Conservation (phyloP, 2,888 invertebrate genomes). For the Drosophila hamatofila region DNA sequence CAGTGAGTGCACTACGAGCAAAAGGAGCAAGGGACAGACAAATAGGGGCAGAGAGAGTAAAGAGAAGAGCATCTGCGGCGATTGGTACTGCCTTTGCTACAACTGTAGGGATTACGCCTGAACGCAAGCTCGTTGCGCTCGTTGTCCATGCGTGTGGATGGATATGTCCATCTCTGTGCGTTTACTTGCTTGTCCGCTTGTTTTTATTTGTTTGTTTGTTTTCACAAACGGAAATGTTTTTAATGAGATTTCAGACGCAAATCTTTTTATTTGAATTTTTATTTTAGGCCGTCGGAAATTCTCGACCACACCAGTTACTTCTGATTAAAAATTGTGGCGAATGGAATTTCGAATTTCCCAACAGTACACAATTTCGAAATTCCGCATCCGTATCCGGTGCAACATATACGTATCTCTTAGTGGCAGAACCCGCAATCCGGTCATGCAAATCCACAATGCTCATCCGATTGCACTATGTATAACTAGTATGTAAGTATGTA, state of each 20-base stretch:
- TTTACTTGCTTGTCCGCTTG: conserved; percentile 37
- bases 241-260: conserved; percentile 72
- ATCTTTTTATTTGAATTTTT: conserved; percentile 74
- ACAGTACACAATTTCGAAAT: conserved; percentile 67
- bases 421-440: conserved; percentile 31
- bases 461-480: conserved; percentile 16
- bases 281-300: conserved; percentile 73
- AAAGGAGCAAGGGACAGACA: not conserved
- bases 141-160: conserved; percentile 47
- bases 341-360: conserved; percentile 67
- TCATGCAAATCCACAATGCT: conserved; percentile 46
- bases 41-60: conserved; percentile 17
- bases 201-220: conserved; percentile 56
- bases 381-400: conserved; percentile 61
- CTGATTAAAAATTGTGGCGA: conserved; percentile 72
- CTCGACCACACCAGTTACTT: conserved; percentile 74
- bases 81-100: conserved; percentile 44
- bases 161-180: conserved; percentile 50
- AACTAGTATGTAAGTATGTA: conserved; percentile 9
- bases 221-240: conserved; percentile 72
- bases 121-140: conserved; percentile 46
- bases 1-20: conserved; percentile 49
- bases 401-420: conserved; percentile 30
- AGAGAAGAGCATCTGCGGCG: conserved; percentile 34
- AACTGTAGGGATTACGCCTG: conserved; percentile 65